Conservation (phyloP, 2,888 invertebrate genomes). For the Amiota mariae region DNA sequence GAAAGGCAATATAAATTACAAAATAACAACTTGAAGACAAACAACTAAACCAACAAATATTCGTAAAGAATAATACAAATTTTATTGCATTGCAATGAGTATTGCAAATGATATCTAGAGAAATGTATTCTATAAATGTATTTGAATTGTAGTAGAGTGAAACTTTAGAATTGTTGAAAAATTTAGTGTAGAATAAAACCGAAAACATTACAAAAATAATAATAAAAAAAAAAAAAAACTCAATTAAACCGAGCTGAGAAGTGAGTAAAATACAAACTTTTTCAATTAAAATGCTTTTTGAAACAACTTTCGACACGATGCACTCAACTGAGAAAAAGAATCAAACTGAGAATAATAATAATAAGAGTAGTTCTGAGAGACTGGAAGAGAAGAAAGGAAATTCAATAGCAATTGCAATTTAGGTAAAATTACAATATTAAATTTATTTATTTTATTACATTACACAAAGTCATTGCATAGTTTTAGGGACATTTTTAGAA, state of each 20-base stretch:
- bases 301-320: conserved; percentile 29
- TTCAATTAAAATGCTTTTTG: conserved; percentile 31
- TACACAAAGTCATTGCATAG: too few relatives aligned
- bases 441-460: too few relatives aligned
- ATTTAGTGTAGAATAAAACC: not conserved
- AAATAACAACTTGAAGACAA: conserved; percentile 5
- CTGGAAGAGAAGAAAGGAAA: too few relatives aligned
- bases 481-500: too few relatives aligned
- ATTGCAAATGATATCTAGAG: too few relatives aligned
- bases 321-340: not conserved
- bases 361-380: too few relatives aligned
- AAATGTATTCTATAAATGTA: not conserved
- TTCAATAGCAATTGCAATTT: too few relatives aligned
- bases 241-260: conserved; percentile 26
- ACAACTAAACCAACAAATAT: conserved; percentile 11
- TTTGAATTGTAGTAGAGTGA: not conserved
- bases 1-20: conserved; percentile 24
- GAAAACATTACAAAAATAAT: not conserved
- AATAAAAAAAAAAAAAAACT: conserved; percentile 21
- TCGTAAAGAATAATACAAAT: too few relatives aligned
- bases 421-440: too few relatives aligned
- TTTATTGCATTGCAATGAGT: too few relatives aligned
- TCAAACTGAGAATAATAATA: too few relatives aligned
- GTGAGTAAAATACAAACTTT: conserved; percentile 25
- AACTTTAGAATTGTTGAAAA: not conserved